Evolutionary conservation across 2,888 invertebrate genomes (phyloP).

Genomic region (Eueremaeus valkanovi): DNA sequence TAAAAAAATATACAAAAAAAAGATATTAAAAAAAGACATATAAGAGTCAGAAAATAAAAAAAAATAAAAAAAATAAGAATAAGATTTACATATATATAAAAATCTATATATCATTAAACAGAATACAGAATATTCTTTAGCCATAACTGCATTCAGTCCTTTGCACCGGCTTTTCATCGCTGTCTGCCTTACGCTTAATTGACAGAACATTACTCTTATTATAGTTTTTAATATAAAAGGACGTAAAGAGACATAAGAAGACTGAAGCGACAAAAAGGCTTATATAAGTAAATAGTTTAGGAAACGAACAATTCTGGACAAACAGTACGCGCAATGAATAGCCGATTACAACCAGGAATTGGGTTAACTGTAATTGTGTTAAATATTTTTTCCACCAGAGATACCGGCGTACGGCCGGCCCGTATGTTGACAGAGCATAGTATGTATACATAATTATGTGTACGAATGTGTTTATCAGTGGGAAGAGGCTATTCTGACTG

Average conservation of each 20-base stretch:
- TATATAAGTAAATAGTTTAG: slow-evolving; percentile 25
- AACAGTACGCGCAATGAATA: slow-evolving; percentile 35
- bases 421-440: slow-evolving; percentile 44
- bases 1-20: too few relatives aligned
- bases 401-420: slow-evolving; percentile 45
- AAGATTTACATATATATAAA: too few relatives aligned
- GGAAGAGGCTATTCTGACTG: slow-evolving; percentile 46
- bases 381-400: slow-evolving; percentile 49
- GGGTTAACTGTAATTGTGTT: slow-evolving; percentile 46
- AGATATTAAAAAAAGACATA: too few relatives aligned
- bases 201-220: too few relatives aligned
- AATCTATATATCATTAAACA: too few relatives aligned
- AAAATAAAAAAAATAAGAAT: too few relatives aligned
- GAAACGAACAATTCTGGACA: slow-evolving; percentile 33
- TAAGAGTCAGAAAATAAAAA: too few relatives aligned
- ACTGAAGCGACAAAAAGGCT: slow-evolving; percentile 31
- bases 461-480: slow-evolving; percentile 46
- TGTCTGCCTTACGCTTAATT: too few relatives aligned
- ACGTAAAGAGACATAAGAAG: too few relatives aligned
- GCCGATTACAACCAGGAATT: slow-evolving; percentile 45
- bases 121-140: too few relatives aligned
- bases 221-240: slow-evolving; percentile 39
- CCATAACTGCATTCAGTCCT: too few relatives aligned
- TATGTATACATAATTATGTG: slow-evolving; percentile 44
- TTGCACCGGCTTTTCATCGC: too few relatives aligned